phyloP scores from a whole-genome alignment of 2,888 invertebrate species.

The Trisateles emortualis region DNA sequence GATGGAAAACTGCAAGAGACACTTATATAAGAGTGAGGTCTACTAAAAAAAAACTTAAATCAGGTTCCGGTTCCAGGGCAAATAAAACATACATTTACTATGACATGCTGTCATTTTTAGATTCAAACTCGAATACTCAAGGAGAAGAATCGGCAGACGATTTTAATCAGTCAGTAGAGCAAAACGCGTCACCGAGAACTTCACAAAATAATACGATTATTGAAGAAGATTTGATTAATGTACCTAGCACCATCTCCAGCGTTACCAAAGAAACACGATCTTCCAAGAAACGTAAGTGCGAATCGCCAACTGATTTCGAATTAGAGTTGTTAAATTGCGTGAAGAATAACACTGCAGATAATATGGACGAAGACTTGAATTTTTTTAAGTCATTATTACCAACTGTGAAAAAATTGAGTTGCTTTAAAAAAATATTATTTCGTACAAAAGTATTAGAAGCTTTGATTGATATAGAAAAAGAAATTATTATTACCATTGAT shows the following conservation, averaged over 20 bases:
- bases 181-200: conserved; percentile 22
- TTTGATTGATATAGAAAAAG: no score
- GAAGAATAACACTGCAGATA: conserved; percentile 39
- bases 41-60: no score
- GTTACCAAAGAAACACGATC: conserved; percentile 34
- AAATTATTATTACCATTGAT: no score
- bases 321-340: no score
- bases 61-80: no score
- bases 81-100: conserved; percentile 39
- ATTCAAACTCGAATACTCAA: conserved; percentile 33
- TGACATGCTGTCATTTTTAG: conserved; percentile 39
- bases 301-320: conserved; percentile 43
- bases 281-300: conserved; percentile 42
- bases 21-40: conserved; percentile 37
- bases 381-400: conserved; percentile 42
- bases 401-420: conserved; percentile 39
- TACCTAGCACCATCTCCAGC: conserved; percentile 17
- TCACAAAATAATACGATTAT: no score
- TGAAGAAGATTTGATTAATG: conserved; percentile 24
- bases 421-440: no score
- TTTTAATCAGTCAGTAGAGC: conserved; percentile 16
- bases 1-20: conserved; percentile 39
- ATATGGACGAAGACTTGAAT: conserved; percentile 41
- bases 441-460: conserved; percentile 41
- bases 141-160: conserved; percentile 29